A percentile compares a stretch with the other conserved stretches of the same genome.
These are phyloP conservation scores for Misgurnus mizolepis DNA, from an alignment of 2,113 vertebrate species.

Conservation along the genomic window DNA sequence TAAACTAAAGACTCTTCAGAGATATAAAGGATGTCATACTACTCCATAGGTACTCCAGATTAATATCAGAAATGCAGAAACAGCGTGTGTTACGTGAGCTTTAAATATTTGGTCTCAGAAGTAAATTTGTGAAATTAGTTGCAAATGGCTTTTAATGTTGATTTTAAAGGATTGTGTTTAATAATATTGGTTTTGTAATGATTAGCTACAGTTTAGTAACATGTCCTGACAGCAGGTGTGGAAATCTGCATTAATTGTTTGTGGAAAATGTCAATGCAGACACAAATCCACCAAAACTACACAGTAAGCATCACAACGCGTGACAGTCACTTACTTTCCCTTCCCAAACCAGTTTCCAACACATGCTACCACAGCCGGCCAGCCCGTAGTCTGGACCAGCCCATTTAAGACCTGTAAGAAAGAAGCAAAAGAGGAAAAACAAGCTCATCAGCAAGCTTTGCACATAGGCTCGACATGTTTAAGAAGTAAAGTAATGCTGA, in stretches of 20 bases:
- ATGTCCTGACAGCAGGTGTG: no score
- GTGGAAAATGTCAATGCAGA: slow-evolving; percentile 3
- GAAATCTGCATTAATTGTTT: not conserved
- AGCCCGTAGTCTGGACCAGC: slow-evolving; percentile 92
- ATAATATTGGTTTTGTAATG: no score
- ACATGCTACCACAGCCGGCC: slow-evolving; percentile 92
- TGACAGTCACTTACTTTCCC: slow-evolving; percentile 84
- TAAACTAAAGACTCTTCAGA: no score
- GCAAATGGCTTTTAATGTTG: no score
- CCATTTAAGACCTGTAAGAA: slow-evolving; percentile 84
- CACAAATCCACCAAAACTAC: not conserved
- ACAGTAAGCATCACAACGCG: slow-evolving; percentile 12
- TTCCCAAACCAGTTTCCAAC: slow-evolving; percentile 98
- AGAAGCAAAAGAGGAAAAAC: slow-evolving; percentile 28
- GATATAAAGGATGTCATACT: no score
- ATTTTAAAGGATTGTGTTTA: no score
- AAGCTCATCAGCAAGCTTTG: not conserved
- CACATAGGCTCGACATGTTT: slow-evolving; percentile 17
- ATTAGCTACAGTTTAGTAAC: no score
- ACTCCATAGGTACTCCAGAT: no score
- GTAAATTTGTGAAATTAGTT: no score
- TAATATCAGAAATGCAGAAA: no score
- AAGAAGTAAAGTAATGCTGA: slow-evolving; percentile 13
- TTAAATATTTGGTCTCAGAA: no score
- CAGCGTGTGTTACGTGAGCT: no score